These are phyloP conservation scores for Exaiptasia diaphana DNA, from an alignment of 64 coral and sea anemone genomes.

Conservation along the genomic window DNA sequence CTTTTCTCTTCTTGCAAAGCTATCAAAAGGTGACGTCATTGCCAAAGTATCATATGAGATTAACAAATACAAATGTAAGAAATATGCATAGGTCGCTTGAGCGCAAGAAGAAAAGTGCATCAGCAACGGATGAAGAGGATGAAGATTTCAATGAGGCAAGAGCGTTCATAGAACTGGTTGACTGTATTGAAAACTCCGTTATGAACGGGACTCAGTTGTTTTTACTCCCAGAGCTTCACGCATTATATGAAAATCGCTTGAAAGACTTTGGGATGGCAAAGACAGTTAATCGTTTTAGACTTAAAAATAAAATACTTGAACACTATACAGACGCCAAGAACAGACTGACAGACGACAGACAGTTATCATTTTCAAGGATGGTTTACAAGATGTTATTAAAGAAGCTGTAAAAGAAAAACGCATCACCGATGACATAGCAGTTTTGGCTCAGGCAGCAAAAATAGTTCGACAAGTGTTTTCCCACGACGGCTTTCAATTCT, in stretches of 20 bases:
- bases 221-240: conserved; percentile 23
- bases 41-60: conserved; percentile 36
- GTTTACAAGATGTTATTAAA: background rate
- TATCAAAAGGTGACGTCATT: conserved; percentile 27
- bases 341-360: conserved; percentile 1
- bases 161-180: conserved; percentile 23
- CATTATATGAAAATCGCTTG: conserved; percentile 17
- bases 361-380: conserved; percentile 23
- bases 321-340: conserved; percentile 11
- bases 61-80: conserved; percentile 22
- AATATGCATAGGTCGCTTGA: conserved; percentile 6
- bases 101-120: background rate
- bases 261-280: background rate
- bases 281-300: conserved; percentile 1
- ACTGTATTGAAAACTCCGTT: conserved; percentile 4
- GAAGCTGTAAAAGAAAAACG: conserved; percentile 8
- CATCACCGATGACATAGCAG: conserved; percentile 20
- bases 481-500: conserved; percentile 20
- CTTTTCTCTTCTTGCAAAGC: conserved; percentile 17
- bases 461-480: conserved; percentile 13
- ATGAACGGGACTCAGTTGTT: conserved; percentile 6
- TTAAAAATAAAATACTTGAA: conserved; percentile 2
- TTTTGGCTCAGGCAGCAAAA: conserved; percentile 13
- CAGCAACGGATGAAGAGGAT: conserved; percentile 11
- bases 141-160: conserved; percentile 16